A percentile compares a stretch with the other conserved stretches of the same genome.
phyloP scores from a whole-genome alignment of 2,797 vertebrate species.

The Cirrhinus molitorella region DNA sequence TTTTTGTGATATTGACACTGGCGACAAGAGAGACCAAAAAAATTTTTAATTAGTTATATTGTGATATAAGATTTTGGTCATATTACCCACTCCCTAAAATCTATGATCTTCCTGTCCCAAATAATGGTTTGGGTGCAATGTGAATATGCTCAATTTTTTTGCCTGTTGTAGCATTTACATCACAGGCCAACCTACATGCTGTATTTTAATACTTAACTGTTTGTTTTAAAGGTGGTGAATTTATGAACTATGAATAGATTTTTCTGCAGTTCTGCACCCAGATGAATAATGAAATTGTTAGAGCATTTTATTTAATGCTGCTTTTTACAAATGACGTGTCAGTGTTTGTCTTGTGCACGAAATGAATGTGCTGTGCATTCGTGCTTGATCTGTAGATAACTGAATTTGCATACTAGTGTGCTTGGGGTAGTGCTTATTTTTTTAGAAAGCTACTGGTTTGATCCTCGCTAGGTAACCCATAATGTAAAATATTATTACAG shows the following conservation, averaged over 20 bases:
- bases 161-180: background rate
- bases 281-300: constrained; percentile 44
- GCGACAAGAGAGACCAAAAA: too few relatives aligned
- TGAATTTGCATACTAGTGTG: constrained; percentile 3
- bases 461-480: background rate
- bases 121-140: background rate
- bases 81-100: background rate
- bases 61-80: too few relatives aligned
- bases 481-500: background rate
- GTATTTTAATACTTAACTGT: background rate
- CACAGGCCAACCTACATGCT: background rate
- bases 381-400: background rate
- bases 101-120: background rate
- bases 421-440: background rate
- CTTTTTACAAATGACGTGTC: background rate
- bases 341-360: constrained; percentile 44
- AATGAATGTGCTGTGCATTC: constrained; percentile 28
- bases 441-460: background rate
- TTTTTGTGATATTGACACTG: too few relatives aligned
- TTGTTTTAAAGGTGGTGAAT: background rate
- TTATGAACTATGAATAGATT: background rate
- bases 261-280: constrained; percentile 18
- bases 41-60: too few relatives aligned
- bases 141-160: background rate
- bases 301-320: constrained; percentile 4